A percentile compares a stretch with the other conserved stretches of the same genome.
These are phyloP conservation scores for Prenolepis imparis DNA, from an alignment of 2,888 invertebrate species.

Conservation along the genomic window DNA sequence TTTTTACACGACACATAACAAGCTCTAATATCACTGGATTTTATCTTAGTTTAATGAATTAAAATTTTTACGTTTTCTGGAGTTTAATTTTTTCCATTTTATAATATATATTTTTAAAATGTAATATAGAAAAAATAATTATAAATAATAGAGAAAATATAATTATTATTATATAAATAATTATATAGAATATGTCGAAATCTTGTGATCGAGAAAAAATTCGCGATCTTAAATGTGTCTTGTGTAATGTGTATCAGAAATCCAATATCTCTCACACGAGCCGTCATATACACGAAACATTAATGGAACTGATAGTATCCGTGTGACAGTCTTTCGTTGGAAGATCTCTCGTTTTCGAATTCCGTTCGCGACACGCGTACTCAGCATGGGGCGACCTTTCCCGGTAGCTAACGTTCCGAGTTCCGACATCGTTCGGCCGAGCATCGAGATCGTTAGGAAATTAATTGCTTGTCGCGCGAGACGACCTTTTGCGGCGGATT, in stretches of 20 bases:
- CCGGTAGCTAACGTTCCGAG: conserved; percentile 17
- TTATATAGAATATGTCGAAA: neutral
- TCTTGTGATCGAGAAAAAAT: neutral
- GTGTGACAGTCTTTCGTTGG: neutral
- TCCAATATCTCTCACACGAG: neutral
- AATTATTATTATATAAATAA: too few species aligned
- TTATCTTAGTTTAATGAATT: neutral
- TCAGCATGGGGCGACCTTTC: neutral
- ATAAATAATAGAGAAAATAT: too few species aligned
- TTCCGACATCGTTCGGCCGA: conserved; percentile 1
- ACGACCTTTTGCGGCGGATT: conserved; percentile 27
- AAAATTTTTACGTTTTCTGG: neutral
- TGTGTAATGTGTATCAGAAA: neutral
- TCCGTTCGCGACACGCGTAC: neutral
- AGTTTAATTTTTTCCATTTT: neutral
- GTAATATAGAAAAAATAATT: too few species aligned
- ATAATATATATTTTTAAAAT: neutral
- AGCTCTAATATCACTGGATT: neutral
- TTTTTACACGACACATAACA: neutral
- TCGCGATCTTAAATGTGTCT: neutral
- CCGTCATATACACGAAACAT: neutral
- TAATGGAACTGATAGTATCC: conserved; percentile 2
- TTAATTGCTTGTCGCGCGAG: conserved; percentile 43
- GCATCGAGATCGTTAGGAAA: conserved; percentile 37
- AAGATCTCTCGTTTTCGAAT: neutral